Percentiles rank a stretch among this genome's conserved stretches.
Conservation (phyloP, 53 echinoderm and acorn worm species). For the Pentamera pediparva region DNA sequence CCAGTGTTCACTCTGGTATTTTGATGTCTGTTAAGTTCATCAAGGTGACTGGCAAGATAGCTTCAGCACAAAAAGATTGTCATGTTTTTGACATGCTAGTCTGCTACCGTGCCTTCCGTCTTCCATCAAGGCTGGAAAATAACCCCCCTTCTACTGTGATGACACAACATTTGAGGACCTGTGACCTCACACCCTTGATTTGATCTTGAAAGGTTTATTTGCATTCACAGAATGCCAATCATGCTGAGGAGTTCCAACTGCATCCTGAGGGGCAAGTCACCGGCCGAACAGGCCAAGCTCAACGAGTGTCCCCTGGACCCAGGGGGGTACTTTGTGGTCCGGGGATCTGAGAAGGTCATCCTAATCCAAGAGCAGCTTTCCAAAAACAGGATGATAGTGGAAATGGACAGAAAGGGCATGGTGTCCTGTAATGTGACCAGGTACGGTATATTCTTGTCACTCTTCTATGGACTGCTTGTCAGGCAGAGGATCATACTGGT, state of each 20-base stretch:
- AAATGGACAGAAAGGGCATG: slow-evolving; percentile 69
- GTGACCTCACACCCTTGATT: too few relatives aligned
- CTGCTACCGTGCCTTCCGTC: too few relatives aligned
- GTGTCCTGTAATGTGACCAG: slow-evolving; percentile 96
- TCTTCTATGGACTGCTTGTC: too few relatives aligned
- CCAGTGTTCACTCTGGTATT: too few relatives aligned
- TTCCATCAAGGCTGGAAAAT: not conserved
- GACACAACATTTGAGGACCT: too few relatives aligned
- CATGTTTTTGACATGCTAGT: too few relatives aligned
- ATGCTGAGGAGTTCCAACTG: slow-evolving; percentile 98
- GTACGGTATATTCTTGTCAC: slow-evolving; percentile 37
- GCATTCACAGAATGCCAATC: slow-evolving; percentile 76
- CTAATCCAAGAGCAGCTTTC: slow-evolving; percentile 97
- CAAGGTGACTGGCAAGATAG: too few relatives aligned
- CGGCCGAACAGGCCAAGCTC: slow-evolving; percentile 86
- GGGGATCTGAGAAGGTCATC: slow-evolving; percentile 95
- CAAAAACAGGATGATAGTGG: slow-evolving; percentile 98
- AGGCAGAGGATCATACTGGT: too few relatives aligned
- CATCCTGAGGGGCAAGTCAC: slow-evolving; percentile 77
- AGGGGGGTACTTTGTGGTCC: slow-evolving; percentile 88
- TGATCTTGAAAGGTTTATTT: too few relatives aligned
- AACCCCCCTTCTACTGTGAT: not conserved
- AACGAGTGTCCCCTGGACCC: slow-evolving; percentile 97
- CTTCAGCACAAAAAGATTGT: too few relatives aligned
- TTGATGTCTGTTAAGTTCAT: too few relatives aligned